Conservation (phyloP, 2,888 invertebrate species). For the Ceramica pisi region DNA sequence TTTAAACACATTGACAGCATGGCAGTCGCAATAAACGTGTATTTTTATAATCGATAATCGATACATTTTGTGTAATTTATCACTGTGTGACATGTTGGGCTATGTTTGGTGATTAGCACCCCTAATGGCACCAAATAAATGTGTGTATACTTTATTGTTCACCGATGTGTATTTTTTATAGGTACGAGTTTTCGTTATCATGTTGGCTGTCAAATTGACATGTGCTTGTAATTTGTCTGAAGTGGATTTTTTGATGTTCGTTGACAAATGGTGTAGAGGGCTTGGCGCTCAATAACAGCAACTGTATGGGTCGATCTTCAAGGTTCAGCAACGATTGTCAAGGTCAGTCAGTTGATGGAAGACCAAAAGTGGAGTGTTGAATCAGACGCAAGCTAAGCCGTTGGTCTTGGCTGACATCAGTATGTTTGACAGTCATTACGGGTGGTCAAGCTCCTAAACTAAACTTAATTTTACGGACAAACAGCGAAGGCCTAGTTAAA, state of each 20-base stretch:
- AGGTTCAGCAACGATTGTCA: background rate
- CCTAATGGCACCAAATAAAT: slow-evolving; percentile 58
- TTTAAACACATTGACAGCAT: slow-evolving; percentile 47
- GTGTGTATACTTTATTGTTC: slow-evolving; percentile 63
- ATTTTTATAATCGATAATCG: slow-evolving; percentile 77
- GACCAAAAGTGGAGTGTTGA: too few relatives aligned
- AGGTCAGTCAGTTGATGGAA: background rate
- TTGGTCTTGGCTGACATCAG: too few relatives aligned
- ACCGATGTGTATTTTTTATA: slow-evolving; percentile 60
- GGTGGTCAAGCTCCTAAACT: too few relatives aligned
- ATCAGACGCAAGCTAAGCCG: too few relatives aligned
- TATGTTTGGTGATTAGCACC: slow-evolving; percentile 69
- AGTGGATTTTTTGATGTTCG: slow-evolving; percentile 13
- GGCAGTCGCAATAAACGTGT: slow-evolving; percentile 62
- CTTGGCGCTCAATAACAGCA: background rate
- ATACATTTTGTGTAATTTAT: slow-evolving; percentile 75
- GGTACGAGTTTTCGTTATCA: slow-evolving; percentile 52
- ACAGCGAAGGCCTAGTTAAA: too few relatives aligned
- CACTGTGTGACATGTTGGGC: slow-evolving; percentile 68
- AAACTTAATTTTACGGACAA: too few relatives aligned
- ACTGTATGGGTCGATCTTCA: background rate
- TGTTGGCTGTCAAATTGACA: slow-evolving; percentile 44
- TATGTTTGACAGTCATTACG: too few relatives aligned
- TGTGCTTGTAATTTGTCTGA: slow-evolving; percentile 51
- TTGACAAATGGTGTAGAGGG: slow-evolving; percentile 19